Percentiles rank a stretch among this genome's conserved stretches.
These are phyloP conservation scores for Leptopilina boulardi DNA, from an alignment of 1,140 invertebrate genomes.

Conservation along the genomic window DNA sequence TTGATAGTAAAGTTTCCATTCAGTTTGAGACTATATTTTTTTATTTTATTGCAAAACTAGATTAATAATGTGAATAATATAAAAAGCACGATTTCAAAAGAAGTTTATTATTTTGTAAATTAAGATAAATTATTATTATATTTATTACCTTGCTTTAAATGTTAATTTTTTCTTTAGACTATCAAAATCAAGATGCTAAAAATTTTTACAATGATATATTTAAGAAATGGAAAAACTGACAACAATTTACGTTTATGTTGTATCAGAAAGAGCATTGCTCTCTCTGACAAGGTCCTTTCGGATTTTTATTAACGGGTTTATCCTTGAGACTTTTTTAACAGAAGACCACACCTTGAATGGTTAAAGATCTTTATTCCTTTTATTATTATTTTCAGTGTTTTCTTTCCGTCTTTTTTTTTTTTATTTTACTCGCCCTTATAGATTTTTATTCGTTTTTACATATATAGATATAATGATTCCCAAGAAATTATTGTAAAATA, in stretches of 20 bases:
- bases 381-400: background rate
- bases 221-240: background rate
- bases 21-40: too few species aligned
- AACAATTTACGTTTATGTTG: background rate
- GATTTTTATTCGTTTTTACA: constrained; percentile 1
- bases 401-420: background rate
- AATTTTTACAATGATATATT: background rate
- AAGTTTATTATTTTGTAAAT: too few species aligned
- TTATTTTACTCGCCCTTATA: background rate
- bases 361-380: background rate
- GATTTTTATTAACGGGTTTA: constrained; percentile 42
- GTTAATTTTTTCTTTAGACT: too few species aligned
- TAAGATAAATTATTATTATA: too few species aligned
- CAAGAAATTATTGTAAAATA: background rate
- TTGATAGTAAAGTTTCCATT: background rate
- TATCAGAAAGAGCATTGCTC: constrained; percentile 9
- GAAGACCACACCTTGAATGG: constrained; percentile 47
- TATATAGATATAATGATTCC: background rate
- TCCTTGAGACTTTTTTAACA: constrained; percentile 54
- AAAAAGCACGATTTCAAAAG: too few species aligned
- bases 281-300: constrained; percentile 43
- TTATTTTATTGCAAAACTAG: too few species aligned
- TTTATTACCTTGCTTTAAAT: too few species aligned
- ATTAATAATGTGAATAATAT: too few species aligned
- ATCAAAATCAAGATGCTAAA: background rate